Conservation (phyloP, 2,888 invertebrate genomes). For the Chymomyza caudatula region DNA sequence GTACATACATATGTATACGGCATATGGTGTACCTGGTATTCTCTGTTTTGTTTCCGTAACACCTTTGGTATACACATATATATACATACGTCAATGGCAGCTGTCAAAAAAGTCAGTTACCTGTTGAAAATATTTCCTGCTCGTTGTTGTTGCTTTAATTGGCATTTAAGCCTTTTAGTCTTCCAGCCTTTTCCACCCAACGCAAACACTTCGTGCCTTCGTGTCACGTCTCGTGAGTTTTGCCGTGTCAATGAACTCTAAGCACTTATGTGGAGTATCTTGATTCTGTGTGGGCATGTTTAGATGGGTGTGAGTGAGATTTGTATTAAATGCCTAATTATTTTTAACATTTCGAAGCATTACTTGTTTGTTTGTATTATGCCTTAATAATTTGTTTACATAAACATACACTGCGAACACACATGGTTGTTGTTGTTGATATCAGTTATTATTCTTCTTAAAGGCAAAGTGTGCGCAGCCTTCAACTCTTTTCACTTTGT, state of each 20-base stretch:
- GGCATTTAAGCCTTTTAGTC: constrained; percentile 46
- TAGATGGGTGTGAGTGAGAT: constrained; percentile 6
- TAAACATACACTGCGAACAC: constrained; percentile 37
- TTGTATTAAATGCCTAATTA: constrained; percentile 53
- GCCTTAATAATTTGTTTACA: constrained; percentile 67
- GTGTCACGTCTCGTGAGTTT: constrained; percentile 12
- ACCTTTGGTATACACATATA: neutral
- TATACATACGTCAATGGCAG: constrained; percentile 14
- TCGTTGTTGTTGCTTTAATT: constrained; percentile 55
- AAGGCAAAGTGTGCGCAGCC: neutral
- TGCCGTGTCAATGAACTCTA: constrained; percentile 64
- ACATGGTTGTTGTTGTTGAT: neutral
- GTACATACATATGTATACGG: constrained; percentile 11
- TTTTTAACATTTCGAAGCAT: constrained; percentile 51
- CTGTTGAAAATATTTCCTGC: constrained; percentile 54
- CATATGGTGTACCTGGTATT: constrained; percentile 23
- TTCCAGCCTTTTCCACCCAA: constrained; percentile 8
- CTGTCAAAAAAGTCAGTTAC: constrained; percentile 55
- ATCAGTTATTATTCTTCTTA: neutral
- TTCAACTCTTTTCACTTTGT: constrained; percentile 12
- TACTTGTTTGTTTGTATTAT: constrained; percentile 48
- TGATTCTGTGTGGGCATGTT: neutral
- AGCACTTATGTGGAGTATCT: neutral
- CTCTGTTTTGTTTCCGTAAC: neutral
- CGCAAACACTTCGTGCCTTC: neutral